phyloP scores from a whole-genome alignment of 2,113 vertebrate genomes.

The Phyllostomus hastatus region DNA sequence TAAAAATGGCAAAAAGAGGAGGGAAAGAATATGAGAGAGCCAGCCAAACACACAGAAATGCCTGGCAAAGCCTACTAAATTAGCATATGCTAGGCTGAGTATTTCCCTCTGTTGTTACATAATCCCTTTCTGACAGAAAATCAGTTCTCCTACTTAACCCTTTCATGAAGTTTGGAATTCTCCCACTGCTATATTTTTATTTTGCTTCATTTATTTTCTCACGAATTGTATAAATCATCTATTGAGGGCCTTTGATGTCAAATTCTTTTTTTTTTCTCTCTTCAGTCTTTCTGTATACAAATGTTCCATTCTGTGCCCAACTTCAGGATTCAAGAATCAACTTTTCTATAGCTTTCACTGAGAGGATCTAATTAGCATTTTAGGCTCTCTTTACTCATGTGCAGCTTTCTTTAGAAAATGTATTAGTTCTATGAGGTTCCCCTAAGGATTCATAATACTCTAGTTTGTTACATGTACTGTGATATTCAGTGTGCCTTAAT shows the following conservation, averaged over 20 bases:
- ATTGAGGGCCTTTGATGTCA: constrained; percentile 50
- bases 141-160: constrained; percentile 71
- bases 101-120: constrained; percentile 74
- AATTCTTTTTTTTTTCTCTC: background rate
- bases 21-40: constrained; percentile 61
- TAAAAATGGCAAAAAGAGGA: constrained; percentile 62
- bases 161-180: constrained; percentile 52
- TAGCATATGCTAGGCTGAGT: constrained; percentile 76
- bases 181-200: constrained; percentile 44
- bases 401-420: constrained; percentile 74
- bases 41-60: constrained; percentile 66
- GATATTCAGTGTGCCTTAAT: constrained; percentile 72
- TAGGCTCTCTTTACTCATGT: constrained; percentile 63
- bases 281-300: constrained; percentile 63
- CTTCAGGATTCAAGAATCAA: constrained; percentile 65
- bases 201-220: constrained; percentile 56
- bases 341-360: constrained; percentile 72
- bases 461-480: constrained; percentile 74
- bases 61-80: constrained; percentile 71
- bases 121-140: constrained; percentile 73
- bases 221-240: constrained; percentile 32
- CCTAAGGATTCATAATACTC: constrained; percentile 73
- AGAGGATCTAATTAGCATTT: constrained; percentile 72
- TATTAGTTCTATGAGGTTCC: constrained; percentile 68
- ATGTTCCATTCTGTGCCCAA: constrained; percentile 67